Conservation (phyloP, 1,140 invertebrate genomes). For the Cataglyphis hispanica region DNA sequence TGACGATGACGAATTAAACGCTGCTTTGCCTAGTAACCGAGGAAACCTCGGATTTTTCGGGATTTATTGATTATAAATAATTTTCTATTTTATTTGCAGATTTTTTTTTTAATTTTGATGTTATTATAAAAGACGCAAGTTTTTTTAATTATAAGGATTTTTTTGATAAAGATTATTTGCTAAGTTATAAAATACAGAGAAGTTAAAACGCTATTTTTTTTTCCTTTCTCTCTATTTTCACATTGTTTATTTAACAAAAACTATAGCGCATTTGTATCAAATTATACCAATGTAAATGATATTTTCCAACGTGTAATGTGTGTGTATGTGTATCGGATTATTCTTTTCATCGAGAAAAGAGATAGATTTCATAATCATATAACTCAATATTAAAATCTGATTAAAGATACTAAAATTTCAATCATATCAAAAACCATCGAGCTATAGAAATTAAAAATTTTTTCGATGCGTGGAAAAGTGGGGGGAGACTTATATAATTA, state of each 20-base stretch:
- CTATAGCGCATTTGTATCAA: neutral
- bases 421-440: neutral
- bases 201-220: neutral
- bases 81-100: neutral
- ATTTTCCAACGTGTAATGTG: neutral
- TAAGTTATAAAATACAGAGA: neutral
- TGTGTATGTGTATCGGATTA: too few species aligned
- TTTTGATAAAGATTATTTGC: neutral
- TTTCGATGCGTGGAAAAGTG: neutral
- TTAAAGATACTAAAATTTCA: neutral
- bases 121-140: neutral
- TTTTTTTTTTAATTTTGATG: conserved; percentile 1
- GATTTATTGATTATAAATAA: neutral
- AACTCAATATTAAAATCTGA: neutral
- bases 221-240: neutral
- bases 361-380: neutral
- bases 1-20: conserved; percentile 37
- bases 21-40: neutral
- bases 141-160: neutral
- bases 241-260: neutral
- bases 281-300: neutral
- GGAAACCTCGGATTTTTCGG: neutral
- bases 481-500: neutral
- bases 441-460: neutral
- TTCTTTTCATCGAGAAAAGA: neutral